phyloP scores from a whole-genome alignment of 2,113 vertebrate species.

The Polypterus bichir region DNA sequence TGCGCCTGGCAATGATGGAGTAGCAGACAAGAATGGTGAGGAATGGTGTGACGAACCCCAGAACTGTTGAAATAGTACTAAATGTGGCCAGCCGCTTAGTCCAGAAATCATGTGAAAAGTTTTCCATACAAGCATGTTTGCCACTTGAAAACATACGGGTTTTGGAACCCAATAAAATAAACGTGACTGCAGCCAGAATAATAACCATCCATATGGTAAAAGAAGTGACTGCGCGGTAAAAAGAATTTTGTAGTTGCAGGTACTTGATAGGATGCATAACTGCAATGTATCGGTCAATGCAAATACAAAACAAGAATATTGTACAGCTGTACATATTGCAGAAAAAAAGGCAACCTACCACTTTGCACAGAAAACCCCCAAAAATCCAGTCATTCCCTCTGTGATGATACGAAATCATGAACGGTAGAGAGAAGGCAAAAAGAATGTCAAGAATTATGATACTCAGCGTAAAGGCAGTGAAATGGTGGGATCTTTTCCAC shows the following conservation, averaged over 20 bases:
- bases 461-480: slow-evolving; percentile 16
- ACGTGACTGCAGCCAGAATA: background rate
- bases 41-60: slow-evolving; percentile 17
- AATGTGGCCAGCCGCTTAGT: slow-evolving; percentile 9
- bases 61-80: slow-evolving; percentile 2
- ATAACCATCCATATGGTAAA: slow-evolving; percentile 10
- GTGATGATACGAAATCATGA: slow-evolving; percentile 12
- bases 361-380: slow-evolving; percentile 15
- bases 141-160: slow-evolving; percentile 12
- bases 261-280: slow-evolving; percentile 16
- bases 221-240: background rate
- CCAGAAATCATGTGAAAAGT: slow-evolving; percentile 18
- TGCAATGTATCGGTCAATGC: slow-evolving; percentile 19
- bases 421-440: slow-evolving; percentile 13
- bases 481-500: background rate
- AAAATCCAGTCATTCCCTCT: slow-evolving; percentile 15
- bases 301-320: slow-evolving; percentile 8
- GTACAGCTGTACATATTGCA: slow-evolving; percentile 10
- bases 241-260: slow-evolving; percentile 8
- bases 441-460: slow-evolving; percentile 15
- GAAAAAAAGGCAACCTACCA: slow-evolving; percentile 18
- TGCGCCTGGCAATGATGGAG: slow-evolving; percentile 8
- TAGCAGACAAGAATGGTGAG: slow-evolving; percentile 14
- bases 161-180: slow-evolving; percentile 5
- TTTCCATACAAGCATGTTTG: slow-evolving; percentile 16